Base-by-base conservation (phyloP, 2,797 vertebrate species). In the Characodon lateralis region DNA sequence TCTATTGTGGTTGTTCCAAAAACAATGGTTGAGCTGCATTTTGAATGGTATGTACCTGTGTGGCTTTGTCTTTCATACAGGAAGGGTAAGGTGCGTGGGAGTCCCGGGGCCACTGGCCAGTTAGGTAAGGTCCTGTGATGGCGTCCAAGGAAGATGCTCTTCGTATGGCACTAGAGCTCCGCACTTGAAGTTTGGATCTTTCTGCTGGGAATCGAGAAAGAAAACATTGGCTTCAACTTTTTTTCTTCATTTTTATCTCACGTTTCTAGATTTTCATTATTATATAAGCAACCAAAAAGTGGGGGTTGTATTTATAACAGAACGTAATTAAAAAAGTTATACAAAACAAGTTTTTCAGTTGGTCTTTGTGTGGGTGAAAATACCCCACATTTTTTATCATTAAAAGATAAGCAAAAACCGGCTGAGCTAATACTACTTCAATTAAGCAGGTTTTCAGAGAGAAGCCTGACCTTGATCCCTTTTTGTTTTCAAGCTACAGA, bases 51-150 rank as follows among this genome's bases (percentile, higher is more conserved):
- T 78, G 87, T 96, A 99, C 98, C 97, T 99, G 98, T 80, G 98
- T 99, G 88, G 97, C 95, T 96, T 99, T 98, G 94, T 99, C 98
- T 94, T 96, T 99, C 98, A 98, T 98, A 88, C 96, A 98, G 82
- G 96, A 97, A 77, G 96, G 95, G 93, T 98, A 97, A 77, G 96
- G 96, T 89, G 95, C 95, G 71, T 98, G 96, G 55, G 94, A 94
- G 91, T 99, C 98, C 79, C 97, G 96, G 53, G 98, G 98, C 98
- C 98, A 99, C 94, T 99, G 98, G 89, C 98, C 98, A 1, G 96
- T 98, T 91, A 99, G 97, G 95, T 99, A 99, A 66, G 97, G 96
- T 90, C 97, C 97, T 78, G 97, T 98, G 92, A 99, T 97, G 73
- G 97, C 96, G 75, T 99, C 98, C 94, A 98, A 93, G 77, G 97